Conservation (phyloP, 2,113 vertebrate species). For the Edolisoma coerulescens region DNA sequence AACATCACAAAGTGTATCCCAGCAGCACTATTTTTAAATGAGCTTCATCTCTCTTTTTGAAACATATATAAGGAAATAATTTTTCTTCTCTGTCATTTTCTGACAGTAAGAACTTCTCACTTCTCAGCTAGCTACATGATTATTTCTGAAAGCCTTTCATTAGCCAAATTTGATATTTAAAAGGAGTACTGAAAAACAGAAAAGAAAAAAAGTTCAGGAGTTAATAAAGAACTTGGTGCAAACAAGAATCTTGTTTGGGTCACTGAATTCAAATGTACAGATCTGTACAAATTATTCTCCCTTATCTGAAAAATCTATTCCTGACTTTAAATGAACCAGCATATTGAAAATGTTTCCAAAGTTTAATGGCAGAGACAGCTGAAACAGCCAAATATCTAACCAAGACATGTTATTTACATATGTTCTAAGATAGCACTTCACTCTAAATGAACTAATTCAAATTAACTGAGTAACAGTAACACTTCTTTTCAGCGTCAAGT, state of each 20-base stretch:
- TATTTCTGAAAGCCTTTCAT: conserved; percentile 23
- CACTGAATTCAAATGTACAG: neutral
- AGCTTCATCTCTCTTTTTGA: neutral
- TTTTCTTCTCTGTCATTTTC: conserved; percentile 8
- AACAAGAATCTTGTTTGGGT: neutral
- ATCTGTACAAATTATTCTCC: neutral
- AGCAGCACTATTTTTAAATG: neutral
- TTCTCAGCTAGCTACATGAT: neutral
- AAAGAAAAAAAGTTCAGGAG: neutral
- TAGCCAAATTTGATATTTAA: neutral
- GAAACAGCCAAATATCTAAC: neutral
- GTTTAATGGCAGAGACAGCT: neutral
- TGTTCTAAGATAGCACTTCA: neutral
- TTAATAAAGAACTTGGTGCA: neutral
- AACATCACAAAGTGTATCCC: neutral
- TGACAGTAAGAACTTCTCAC: conserved; percentile 14
- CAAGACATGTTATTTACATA: neutral
- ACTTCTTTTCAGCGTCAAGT: neutral
- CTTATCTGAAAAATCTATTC: neutral
- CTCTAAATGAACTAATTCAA: neutral
- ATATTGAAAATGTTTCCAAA: neutral
- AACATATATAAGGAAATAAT: neutral
- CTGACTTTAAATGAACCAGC: neutral
- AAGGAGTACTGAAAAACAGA: neutral
- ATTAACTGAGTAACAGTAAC: neutral